Base-by-base conservation (phyloP, 2,113 vertebrate species). In the Parotia lawesii region DNA sequence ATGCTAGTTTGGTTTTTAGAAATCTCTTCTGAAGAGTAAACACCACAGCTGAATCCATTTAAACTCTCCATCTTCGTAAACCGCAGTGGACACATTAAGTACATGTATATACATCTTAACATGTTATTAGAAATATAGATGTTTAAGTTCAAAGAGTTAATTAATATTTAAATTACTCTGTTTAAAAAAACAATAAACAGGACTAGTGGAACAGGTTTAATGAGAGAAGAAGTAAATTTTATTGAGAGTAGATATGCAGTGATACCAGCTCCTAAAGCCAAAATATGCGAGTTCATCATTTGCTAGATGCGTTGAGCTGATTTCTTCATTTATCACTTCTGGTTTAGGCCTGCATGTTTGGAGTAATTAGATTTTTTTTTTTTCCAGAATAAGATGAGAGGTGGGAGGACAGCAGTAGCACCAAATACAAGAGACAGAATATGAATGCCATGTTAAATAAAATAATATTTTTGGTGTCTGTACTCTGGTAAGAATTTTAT, bases 171-270 rank as follows among this genome's bases (percentile, higher is more conserved):
- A 89, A 88, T 83, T 33, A 77, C 35, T 22, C 12, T 31, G 2
- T 73, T 78, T 56, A 5, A 38, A 56, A 79, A 66, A 37, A 53
- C 5, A 37, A 62, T 24, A 71, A 95, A 79, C 67, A 74, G 21
- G 54, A 94, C 86, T 57, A 75, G 94, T 61, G 75, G 76, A 84
- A 44, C 94, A 78, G 89, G 93, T 95, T 95, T 92, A 61, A 81
- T 81, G 24, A 75, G 48, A 84, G 66, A 76, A 94, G 47, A 40
- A 57, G 65, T 16, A 21, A 57, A 16, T 42, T 80, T 93, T 80
- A 60, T 6, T 72, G 27, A 71, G 44, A 76, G 54, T 17, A 87
- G 70, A 72, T 48, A 69, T 35, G 31, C 40, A 87, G 61, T 27
- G 75, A 81, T 48, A 67, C 9, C n/a, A 53, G 53, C n/a, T 89